phyloP scores from a whole-genome alignment of 2,888 invertebrate genomes.

The Dioctria linearis region DNA sequence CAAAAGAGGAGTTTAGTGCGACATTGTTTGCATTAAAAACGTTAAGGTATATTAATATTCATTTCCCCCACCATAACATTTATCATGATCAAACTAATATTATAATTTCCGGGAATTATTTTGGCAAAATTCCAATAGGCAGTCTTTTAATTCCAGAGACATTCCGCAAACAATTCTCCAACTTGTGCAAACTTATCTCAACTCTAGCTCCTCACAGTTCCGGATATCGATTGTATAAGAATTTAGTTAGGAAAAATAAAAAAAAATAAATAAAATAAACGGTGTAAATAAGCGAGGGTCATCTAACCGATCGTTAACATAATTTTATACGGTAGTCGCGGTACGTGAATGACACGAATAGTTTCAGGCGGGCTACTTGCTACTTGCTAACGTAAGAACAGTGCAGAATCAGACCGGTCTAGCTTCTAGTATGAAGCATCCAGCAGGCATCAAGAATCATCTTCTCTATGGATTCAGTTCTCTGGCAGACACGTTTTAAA shows the following conservation, averaged over 20 bases:
- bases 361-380: neutral
- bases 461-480: neutral
- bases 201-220: neutral
- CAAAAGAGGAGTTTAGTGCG: no score
- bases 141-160: neutral
- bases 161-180: neutral
- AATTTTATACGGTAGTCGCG: neutral
- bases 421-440: neutral
- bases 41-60: no score
- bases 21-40: no score
- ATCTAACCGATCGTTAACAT: constrained; percentile 27
- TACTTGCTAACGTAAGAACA: neutral
- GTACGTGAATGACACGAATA: neutral
- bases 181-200: neutral
- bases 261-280: neutral
- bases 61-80: no score
- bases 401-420: neutral
- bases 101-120: no score
- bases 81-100: no score
- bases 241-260: neutral
- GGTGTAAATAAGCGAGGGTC: constrained; percentile 15
- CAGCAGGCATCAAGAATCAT: no score
- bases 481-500: neutral
- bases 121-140: neutral
- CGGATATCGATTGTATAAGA: neutral